Conservation (phyloP, 2,888 invertebrate species). For the Agrotis segetum region DNA sequence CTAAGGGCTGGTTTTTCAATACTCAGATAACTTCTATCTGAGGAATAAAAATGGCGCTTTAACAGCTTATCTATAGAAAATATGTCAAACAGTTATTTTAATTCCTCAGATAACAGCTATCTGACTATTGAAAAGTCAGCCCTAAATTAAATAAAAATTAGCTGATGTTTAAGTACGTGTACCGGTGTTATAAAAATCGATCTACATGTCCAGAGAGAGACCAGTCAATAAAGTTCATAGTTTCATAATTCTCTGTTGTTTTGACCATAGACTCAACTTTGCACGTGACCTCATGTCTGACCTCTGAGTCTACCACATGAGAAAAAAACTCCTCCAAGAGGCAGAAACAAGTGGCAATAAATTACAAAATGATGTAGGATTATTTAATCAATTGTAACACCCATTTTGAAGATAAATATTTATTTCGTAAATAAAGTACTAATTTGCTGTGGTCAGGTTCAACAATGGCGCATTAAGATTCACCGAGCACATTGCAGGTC, state of each 20-base stretch:
- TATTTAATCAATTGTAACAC: conserved; percentile 65
- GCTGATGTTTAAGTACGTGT: too few relatives aligned
- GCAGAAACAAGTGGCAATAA: conserved; percentile 21
- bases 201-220: too few relatives aligned
- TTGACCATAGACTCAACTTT: background rate
- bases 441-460: conserved; percentile 48
- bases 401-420: conserved; percentile 64
- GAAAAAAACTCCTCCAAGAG: background rate
- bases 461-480: conserved; percentile 69
- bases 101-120: too few relatives aligned
- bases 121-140: too few relatives aligned
- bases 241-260: too few relatives aligned
- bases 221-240: background rate
- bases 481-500: conserved; percentile 52
- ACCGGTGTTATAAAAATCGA: too few relatives aligned
- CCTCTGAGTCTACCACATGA: background rate
- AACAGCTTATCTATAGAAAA: too few relatives aligned
- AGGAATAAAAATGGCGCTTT: too few relatives aligned
- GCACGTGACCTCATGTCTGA: conserved; percentile 5
- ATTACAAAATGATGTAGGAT: conserved; percentile 50
- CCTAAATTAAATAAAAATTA: too few relatives aligned
- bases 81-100: too few relatives aligned
- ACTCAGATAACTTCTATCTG: too few relatives aligned
- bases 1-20: too few relatives aligned
- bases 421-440: conserved; percentile 64